phyloP scores from a whole-genome alignment of 35 echinoderm and acorn worm species.

The Lytechinus variegatus region DNA sequence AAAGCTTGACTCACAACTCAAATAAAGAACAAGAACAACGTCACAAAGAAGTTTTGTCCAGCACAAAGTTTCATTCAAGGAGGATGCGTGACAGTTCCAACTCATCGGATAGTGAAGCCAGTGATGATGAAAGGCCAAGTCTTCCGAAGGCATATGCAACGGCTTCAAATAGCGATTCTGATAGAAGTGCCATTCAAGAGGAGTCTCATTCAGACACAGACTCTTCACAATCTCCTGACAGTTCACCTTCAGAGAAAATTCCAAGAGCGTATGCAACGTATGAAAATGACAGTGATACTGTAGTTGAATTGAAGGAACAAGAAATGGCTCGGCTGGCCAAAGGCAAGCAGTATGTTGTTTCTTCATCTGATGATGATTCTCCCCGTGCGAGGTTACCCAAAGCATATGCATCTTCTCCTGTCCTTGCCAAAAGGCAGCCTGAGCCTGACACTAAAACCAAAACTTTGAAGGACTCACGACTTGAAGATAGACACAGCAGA shows the following conservation, averaged over 20 bases:
- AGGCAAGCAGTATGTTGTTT: constrained; percentile 35
- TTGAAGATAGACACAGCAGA: constrained; percentile 34
- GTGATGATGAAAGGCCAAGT: not conserved
- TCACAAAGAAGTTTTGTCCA: not conserved
- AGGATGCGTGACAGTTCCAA: not conserved
- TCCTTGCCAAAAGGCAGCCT: not conserved
- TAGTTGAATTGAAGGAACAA: constrained; percentile 34
- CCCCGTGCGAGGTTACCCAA: constrained; percentile 30
- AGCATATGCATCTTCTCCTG: constrained; percentile 12
- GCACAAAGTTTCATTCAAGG: not conserved
- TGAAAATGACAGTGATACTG: constrained; percentile 53
- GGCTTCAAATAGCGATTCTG: not conserved
- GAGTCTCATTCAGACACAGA: not conserved
- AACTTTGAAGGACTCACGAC: not conserved
- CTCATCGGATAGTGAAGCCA: constrained; percentile 18
- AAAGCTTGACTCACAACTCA: not conserved
- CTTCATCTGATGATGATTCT: constrained; percentile 12
- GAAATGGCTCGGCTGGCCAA: constrained; percentile 24
- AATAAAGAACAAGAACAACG: not conserved
- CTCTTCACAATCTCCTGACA: constrained; percentile 1
- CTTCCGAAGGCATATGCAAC: constrained; percentile 62
- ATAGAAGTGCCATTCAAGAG: not conserved
- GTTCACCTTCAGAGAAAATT: constrained; percentile 7
- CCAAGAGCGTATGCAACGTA: constrained; percentile 41
- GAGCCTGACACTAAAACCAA: not conserved